Evolutionary conservation across 2,797 vertebrate genomes (phyloP).

Genomic region (Rhabdophis nuchalis): DNA sequence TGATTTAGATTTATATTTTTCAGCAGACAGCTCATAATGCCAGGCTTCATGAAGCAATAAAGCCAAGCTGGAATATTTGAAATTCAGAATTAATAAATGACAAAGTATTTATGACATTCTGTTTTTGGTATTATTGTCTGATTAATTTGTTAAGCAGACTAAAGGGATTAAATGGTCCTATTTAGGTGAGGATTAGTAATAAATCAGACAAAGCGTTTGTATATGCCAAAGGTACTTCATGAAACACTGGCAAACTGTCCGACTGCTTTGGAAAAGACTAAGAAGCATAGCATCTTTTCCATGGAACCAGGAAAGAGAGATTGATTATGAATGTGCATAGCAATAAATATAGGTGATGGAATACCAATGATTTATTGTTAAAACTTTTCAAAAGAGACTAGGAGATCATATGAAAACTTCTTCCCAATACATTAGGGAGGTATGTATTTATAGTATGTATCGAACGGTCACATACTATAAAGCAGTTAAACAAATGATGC

Average conservation of each 20-base stretch:
- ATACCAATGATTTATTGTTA: not conserved
- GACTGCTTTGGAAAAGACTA: conserved; percentile 63
- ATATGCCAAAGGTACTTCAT: conserved; percentile 64
- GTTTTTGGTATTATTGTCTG: conserved; percentile 45
- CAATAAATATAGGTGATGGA: not conserved
- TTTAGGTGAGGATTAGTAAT: conserved; percentile 66
- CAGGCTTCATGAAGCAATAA: conserved; percentile 51
- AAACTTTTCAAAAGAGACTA: not conserved
- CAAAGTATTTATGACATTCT: conserved; percentile 35
- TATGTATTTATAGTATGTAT: not conserved
- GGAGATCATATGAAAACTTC: conserved; percentile 14
- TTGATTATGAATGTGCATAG: not conserved
- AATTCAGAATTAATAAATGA: conserved; percentile 58
- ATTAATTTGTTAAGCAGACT: conserved; percentile 65
- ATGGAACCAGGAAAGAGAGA: conserved; percentile 59
- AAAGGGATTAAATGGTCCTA: conserved; percentile 60
- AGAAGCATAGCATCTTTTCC: conserved; percentile 56
- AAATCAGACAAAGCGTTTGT: conserved; percentile 63
- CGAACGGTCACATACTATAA: conserved; percentile 65
- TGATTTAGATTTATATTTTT: conserved; percentile 50
- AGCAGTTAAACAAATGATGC: conserved; percentile 60
- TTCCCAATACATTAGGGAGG: conserved; percentile 58
- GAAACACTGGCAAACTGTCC: conserved; percentile 71
- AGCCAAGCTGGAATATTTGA: conserved; percentile 36
- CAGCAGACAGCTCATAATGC: conserved; percentile 43